Evolutionary conservation across 2,113 vertebrate genomes (phyloP), one percentile per base, ranked within the genome.

Genomic region (Ivindomyrus marchei): DNA sequence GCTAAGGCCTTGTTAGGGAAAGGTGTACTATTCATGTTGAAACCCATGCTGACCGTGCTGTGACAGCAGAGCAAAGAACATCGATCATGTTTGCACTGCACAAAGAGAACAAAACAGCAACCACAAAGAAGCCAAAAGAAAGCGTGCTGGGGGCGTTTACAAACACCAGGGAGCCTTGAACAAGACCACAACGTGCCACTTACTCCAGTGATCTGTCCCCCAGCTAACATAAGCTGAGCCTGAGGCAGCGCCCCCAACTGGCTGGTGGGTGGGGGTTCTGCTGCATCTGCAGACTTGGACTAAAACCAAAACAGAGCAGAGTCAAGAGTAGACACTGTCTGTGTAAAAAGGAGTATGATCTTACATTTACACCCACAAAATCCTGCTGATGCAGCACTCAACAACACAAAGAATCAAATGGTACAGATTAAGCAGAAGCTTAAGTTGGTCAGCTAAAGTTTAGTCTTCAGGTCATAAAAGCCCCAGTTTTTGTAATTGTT

Each of bases 121-220:
- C 74, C 74, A 80, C 36, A 77, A 77, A 1, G 2, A 80, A 42
- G 15, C 74, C 74, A 27, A 80, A 80, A 39, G 31, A 19, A 36
- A 39, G 70, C 70, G 8, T 39, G 70, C 27, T 39, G 36, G 27
- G 70, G 36, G 11, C 31, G 15, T 77, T 47, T 83, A 77, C 42
- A 85, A 84, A 53, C 58, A 77, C 42, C 88, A 70, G 31, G 39
- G 39, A 70, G 39, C 88, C 27, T 50, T 87, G 15, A 52, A 90
- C 91, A 93, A 74, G 66, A 36, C 66, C 89, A 90, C 3, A 89
- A 87, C 88, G 88, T 85, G 92, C 89, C 92, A 97, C 98, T 98
- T 97, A 99, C 97, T 97, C 98, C 98, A 89, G 97, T 97, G 96
- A 99, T 97, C 96, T 98, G 98, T 95, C 98, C 98, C 95, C 98